A percentile compares a stretch with the other conserved stretches of the same genome.
These are phyloP conservation scores for Neocrepidodera transversa DNA, from an alignment of 2,888 invertebrate genomes.

Conservation along the genomic window DNA sequence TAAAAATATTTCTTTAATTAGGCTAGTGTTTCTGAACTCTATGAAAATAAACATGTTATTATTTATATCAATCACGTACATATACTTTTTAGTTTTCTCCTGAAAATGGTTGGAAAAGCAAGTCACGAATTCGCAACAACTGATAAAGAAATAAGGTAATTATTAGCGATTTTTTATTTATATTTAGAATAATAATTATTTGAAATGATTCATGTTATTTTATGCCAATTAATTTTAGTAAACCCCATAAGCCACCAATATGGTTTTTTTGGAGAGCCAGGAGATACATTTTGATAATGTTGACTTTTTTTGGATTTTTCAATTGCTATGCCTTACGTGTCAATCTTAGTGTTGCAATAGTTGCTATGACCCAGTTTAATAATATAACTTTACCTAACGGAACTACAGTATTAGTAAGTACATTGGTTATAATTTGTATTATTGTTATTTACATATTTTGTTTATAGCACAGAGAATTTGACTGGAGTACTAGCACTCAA, in stretches of 20 bases:
- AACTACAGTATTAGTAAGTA: slow-evolving; percentile 65
- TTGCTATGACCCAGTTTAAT: slow-evolving; percentile 85
- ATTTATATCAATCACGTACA: no score
- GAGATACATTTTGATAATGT: slow-evolving; percentile 74
- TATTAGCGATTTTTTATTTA: no score
- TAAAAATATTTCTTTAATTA: no score
- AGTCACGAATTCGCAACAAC: no score
- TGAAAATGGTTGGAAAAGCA: no score
- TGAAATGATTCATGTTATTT: no score
- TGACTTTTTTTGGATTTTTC: slow-evolving; percentile 86
- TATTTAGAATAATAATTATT: no score
- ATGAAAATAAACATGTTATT: no score
- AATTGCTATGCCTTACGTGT: slow-evolving; percentile 83
- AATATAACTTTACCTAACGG: slow-evolving; percentile 69
- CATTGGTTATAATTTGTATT: background rate
- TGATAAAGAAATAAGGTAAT: no score
- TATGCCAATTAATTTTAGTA: no score
- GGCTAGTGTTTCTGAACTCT: no score
- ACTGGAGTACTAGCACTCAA: slow-evolving; percentile 79
- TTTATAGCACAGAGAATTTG: slow-evolving; percentile 63
- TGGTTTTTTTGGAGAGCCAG: slow-evolving; percentile 80
- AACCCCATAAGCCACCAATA: slow-evolving; percentile 33
- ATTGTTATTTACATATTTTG: background rate
- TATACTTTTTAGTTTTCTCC: no score
- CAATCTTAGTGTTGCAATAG: slow-evolving; percentile 92